Conservation (phyloP, 2,113 vertebrate genomes). For the Cathartes aura region DNA sequence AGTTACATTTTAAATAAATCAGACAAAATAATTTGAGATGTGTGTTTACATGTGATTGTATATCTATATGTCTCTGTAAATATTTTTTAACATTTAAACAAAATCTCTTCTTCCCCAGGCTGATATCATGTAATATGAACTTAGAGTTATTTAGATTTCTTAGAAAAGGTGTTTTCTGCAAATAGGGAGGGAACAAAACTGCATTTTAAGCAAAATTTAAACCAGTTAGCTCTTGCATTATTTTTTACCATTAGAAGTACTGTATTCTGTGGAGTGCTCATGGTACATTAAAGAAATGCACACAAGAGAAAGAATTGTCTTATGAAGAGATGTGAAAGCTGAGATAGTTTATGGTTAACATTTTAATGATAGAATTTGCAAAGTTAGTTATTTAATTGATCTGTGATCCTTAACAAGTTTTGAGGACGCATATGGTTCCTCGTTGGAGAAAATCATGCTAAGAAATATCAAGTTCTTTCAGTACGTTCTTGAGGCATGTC, state of each 20-base stretch:
- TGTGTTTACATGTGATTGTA: neutral
- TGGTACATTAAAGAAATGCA: neutral
- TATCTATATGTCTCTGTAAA: neutral
- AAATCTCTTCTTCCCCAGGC: neutral
- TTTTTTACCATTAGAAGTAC: neutral
- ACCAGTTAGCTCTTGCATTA: neutral
- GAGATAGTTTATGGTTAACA: neutral
- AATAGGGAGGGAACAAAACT: neutral
- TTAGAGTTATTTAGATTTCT: neutral
- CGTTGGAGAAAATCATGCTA: neutral
- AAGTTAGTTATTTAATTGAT: neutral
- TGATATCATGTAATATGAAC: neutral
- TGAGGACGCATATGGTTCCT: neutral
- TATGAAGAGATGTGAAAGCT: neutral
- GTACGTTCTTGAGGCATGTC: rapidly evolving
- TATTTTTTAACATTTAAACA: neutral
- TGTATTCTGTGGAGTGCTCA: neutral
- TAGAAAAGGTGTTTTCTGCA: neutral
- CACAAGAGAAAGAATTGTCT: neutral
- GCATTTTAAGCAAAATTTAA: neutral
- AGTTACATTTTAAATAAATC: neutral
- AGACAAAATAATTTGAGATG: neutral
- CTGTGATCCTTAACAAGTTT: neutral
- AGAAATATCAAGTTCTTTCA: neutral
- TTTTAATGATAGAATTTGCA: neutral